A percentile compares a stretch with the other conserved stretches of the same genome.
phyloP scores from a whole-genome alignment of 2,797 vertebrate species.

The Morus bassanus region DNA sequence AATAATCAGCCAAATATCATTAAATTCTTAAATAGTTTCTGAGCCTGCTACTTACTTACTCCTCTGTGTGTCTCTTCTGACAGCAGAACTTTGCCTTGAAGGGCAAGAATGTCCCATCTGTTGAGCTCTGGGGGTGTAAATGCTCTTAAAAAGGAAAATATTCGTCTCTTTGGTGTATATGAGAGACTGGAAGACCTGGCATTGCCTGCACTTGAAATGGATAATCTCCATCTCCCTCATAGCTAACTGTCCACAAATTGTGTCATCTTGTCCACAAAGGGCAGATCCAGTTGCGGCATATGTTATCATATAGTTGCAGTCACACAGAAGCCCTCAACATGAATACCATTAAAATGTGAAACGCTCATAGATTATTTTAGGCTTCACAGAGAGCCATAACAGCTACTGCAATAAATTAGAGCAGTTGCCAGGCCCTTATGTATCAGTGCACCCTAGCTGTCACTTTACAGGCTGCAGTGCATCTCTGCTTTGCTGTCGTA shows the following conservation, averaged over 20 bases:
- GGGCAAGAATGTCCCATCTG: slow-evolving; percentile 39
- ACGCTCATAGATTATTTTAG: slow-evolving; percentile 44
- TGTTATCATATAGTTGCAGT: slow-evolving; percentile 50
- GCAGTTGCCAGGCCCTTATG: slow-evolving; percentile 56
- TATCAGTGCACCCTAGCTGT: slow-evolving; percentile 64
- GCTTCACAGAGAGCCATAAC: slow-evolving; percentile 51
- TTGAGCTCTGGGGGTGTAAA: slow-evolving; percentile 20
- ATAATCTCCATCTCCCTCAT: slow-evolving; percentile 48
- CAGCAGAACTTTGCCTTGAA: slow-evolving; percentile 36
- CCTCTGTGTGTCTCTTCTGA: not conserved
- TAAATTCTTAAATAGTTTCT: not conserved
- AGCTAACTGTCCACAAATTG: slow-evolving; percentile 42
- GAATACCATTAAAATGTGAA: slow-evolving; percentile 58
- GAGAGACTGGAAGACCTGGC: not conserved
- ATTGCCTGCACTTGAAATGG: not conserved
- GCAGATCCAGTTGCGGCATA: slow-evolving; percentile 33
- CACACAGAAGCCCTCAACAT: slow-evolving; percentile 55
- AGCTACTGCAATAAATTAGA: slow-evolving; percentile 49
- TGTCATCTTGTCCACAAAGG: slow-evolving; percentile 43
- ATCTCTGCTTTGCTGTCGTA: not conserved
- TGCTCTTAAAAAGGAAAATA: not conserved
- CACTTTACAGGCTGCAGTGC: slow-evolving; percentile 23
- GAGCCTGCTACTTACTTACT: not conserved
- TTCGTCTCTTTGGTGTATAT: not conserved
- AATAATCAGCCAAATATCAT: slow-evolving; percentile 10